Conservation (phyloP, 1,140 invertebrate species). For the Scaptomyza pallida region DNA sequence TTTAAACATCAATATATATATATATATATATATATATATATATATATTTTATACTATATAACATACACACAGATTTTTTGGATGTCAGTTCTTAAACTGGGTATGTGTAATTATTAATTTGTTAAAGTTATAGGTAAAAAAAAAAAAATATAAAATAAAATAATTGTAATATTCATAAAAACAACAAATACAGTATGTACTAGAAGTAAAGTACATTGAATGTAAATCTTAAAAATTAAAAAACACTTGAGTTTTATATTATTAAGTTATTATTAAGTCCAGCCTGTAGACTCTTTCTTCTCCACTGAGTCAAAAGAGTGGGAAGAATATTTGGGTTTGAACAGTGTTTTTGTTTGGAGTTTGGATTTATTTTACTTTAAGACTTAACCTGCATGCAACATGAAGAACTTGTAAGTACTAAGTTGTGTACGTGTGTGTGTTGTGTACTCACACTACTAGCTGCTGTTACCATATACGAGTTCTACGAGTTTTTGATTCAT, state of each 20-base stretch:
- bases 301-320: constrained; percentile 1
- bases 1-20: constrained; percentile 52
- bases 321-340: neutral
- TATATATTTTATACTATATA: too few species aligned
- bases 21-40: too few species aligned
- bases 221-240: constrained; percentile 23
- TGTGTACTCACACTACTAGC: constrained; percentile 31
- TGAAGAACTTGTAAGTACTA: constrained; percentile 1
- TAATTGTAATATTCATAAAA: constrained; percentile 9
- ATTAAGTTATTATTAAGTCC: neutral
- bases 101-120: neutral
- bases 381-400: constrained; percentile 13
- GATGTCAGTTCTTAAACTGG: constrained; percentile 6
- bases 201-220: constrained; percentile 13
- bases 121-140: neutral
- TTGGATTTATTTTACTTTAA: too few species aligned
- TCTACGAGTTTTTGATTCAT: too few species aligned
- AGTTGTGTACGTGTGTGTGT: constrained; percentile 1
- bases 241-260: constrained; percentile 15
- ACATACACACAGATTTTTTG: constrained; percentile 34
- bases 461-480: neutral
- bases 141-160: too few species aligned
- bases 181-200: constrained; percentile 13
- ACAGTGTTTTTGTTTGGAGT: neutral
- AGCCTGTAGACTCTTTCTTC: neutral